These are phyloP conservation scores for Euspilapteryx auroguttella DNA, from an alignment of 2,888 invertebrate species.

Conservation along the genomic window DNA sequence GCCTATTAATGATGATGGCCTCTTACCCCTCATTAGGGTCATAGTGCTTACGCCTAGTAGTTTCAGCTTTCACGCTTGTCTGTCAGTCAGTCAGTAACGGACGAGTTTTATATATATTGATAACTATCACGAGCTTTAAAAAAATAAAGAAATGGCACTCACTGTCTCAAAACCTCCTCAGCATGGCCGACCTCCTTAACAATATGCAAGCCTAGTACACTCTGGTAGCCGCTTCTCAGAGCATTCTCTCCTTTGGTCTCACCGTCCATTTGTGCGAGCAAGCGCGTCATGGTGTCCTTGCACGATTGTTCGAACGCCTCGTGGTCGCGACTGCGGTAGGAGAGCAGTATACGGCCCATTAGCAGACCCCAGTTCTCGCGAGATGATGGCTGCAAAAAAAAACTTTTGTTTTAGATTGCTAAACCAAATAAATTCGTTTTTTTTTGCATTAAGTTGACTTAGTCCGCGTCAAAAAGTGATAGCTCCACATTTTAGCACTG, in stretches of 20 bases:
- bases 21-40: no score
- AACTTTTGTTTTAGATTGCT: not conserved
- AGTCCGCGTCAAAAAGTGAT: no score
- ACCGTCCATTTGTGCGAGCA: constrained; percentile 34
- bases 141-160: constrained; percentile 6
- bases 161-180: constrained; percentile 33
- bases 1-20: no score
- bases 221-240: constrained; percentile 40
- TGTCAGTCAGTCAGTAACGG: no score
- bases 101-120: no score
- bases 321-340: constrained; percentile 47
- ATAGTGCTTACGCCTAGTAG: no score
- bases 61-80: no score
- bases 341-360: constrained; percentile 70
- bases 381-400: constrained; percentile 25
- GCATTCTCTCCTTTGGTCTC: constrained; percentile 42
- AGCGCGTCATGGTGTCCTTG: constrained; percentile 26
- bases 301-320: constrained; percentile 32
- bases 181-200: constrained; percentile 37
- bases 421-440: no score
- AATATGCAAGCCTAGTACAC: constrained; percentile 43
- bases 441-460: no score
- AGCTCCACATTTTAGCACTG: no score
- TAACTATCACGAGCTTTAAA: no score
- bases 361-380: constrained; percentile 73